Evolutionary conservation across 2,888 invertebrate species (phyloP).

Genomic region (Prostheceraeus crozeri): DNA sequence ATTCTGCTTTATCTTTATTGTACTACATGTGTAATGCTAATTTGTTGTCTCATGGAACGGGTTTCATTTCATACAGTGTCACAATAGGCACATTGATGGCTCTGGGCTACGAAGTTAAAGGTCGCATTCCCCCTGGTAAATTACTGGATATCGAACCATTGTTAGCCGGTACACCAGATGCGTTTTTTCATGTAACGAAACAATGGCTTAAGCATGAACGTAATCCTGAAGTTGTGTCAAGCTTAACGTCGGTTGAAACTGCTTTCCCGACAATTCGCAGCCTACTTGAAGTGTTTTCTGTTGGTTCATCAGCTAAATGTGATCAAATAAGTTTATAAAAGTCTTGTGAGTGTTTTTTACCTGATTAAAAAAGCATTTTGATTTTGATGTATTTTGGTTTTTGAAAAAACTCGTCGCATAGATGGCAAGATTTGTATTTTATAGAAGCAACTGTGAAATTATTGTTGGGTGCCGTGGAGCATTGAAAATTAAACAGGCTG

Average conservation of each 20-base stretch:
- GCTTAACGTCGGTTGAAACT: neutral
- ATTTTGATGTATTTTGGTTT: conserved; percentile 1
- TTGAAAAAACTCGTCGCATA: no score
- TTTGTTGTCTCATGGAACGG: conserved; percentile 48
- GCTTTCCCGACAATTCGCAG: neutral
- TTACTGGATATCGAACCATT: conserved; percentile 49
- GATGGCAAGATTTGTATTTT: no score
- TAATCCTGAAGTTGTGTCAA: neutral
- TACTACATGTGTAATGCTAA: conserved; percentile 52
- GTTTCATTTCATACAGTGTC: conserved; percentile 49
- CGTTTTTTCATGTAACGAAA: conserved; percentile 48
- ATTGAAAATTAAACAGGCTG: no score
- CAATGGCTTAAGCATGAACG: conserved; percentile 46
- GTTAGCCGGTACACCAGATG: conserved; percentile 50
- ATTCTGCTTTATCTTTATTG: conserved; percentile 46
- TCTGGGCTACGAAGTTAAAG: conserved; percentile 47
- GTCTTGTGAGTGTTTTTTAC: neutral
- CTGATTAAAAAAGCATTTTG: neutral
- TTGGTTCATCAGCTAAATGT: conserved; percentile 16
- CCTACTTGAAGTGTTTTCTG: conserved; percentile 1
- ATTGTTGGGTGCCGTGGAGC: no score
- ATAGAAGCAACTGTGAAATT: no score
- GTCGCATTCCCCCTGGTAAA: conserved; percentile 48
- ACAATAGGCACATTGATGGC: conserved; percentile 50
- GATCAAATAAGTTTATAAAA: neutral